Conservation (phyloP, 2,888 invertebrate species). For the Mechanitis messenoides region DNA sequence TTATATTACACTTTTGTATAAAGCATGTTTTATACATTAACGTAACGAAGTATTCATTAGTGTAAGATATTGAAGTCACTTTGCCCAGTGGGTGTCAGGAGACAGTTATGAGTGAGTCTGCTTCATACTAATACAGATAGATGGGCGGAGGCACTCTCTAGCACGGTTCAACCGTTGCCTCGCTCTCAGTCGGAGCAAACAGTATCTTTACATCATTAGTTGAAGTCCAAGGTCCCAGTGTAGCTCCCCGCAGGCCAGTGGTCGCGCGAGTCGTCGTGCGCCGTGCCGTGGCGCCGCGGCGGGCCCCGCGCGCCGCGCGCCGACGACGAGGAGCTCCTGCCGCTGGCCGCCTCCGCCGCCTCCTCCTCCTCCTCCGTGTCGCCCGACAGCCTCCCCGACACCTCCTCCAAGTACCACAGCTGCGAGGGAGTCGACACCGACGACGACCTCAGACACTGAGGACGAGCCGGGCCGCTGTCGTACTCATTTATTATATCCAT, state of each 20-base stretch:
- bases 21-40: background rate
- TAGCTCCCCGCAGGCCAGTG: conserved; percentile 48
- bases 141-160: background rate
- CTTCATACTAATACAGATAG: background rate
- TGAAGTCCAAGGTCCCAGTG: background rate
- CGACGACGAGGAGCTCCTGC: conserved; percentile 78
- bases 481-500: too few relatives aligned
- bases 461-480: too few relatives aligned
- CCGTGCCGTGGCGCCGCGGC: too few relatives aligned
- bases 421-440: conserved; percentile 84
- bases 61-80: background rate
- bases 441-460: conserved; percentile 62
- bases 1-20: too few relatives aligned
- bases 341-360: conserved; percentile 79
- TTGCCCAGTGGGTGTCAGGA: background rate
- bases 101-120: background rate
- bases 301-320: conserved; percentile 41
- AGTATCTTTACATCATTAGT: background rate
- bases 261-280: conserved; percentile 47
- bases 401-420: conserved; percentile 85
- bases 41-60: background rate
- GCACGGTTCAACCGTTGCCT: background rate
- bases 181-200: background rate
- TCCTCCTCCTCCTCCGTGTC: conserved; percentile 81
- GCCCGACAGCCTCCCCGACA: conserved; percentile 82